phyloP scores from a whole-genome alignment of 1,140 invertebrate genomes.

The Drosophila dunni region DNA sequence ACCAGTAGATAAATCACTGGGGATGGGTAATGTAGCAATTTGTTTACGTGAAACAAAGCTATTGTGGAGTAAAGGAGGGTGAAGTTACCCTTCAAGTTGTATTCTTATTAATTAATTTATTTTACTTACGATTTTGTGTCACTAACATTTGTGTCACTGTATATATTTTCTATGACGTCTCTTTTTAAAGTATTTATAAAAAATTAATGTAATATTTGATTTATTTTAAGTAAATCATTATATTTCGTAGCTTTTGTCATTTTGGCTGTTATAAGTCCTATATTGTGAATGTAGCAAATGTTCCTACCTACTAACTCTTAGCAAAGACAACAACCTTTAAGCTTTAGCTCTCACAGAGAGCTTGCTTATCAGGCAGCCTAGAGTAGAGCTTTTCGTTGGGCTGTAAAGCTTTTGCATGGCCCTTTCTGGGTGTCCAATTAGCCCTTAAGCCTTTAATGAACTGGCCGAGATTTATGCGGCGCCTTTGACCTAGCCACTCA shows the following conservation, averaged over 20 bases:
- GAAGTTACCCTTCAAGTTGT: too few species aligned
- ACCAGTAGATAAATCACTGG: conserved; percentile 9
- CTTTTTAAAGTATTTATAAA: too few species aligned
- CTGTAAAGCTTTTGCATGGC: conserved; percentile 15
- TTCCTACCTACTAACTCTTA: conserved; percentile 1
- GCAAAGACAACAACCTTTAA: conserved; percentile 47
- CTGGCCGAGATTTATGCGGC: conserved; percentile 42
- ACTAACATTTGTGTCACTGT: too few species aligned
- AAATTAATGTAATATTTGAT: too few species aligned
- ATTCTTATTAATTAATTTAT: too few species aligned
- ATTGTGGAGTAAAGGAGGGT: neutral
- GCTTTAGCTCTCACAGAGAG: conserved; percentile 21
- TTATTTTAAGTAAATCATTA: too few species aligned
- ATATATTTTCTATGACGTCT: too few species aligned
- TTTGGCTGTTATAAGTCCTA: too few species aligned
- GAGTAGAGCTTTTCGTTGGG: neutral
- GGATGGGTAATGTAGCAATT: neutral
- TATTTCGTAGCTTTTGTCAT: too few species aligned
- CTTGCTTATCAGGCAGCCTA: neutral
- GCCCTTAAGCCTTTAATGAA: conserved; percentile 43
- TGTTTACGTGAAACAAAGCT: neutral
- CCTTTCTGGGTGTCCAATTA: conserved; percentile 29
- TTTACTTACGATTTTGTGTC: too few species aligned
- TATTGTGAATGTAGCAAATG: too few species aligned
- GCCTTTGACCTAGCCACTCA: conserved; percentile 22